Conservation (phyloP, 2,888 invertebrate genomes). For the Euspilapteryx auroguttella region DNA sequence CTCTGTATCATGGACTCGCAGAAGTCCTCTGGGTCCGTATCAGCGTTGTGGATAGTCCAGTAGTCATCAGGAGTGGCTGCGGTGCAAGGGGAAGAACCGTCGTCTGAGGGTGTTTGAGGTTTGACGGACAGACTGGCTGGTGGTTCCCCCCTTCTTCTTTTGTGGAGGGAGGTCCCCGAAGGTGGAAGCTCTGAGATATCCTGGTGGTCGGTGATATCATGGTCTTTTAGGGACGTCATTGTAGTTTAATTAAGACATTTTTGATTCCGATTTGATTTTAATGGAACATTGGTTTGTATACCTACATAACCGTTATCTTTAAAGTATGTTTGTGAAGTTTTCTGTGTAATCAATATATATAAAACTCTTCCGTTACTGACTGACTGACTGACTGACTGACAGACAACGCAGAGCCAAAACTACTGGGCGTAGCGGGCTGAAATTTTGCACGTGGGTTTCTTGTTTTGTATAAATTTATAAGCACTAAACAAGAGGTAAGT, state of each 20-base stretch:
- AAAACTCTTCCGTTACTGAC: too few species aligned
- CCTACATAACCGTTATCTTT: too few species aligned
- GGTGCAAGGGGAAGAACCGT: conserved; percentile 45
- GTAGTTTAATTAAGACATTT: conserved; percentile 39
- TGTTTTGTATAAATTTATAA: too few species aligned
- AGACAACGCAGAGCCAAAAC: too few species aligned
- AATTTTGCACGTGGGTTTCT: too few species aligned
- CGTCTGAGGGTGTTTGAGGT: conserved; percentile 38
- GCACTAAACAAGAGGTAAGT: too few species aligned
- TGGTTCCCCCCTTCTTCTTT: conserved; percentile 41
- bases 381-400: too few species aligned
- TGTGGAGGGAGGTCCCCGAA: conserved; percentile 41
- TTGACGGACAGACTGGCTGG: conserved; percentile 40
- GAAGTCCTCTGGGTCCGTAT: conserved; percentile 28
- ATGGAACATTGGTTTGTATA: too few species aligned
- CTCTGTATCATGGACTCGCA: conserved; percentile 43
- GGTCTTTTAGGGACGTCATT: conserved; percentile 24
- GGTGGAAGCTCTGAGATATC: conserved; percentile 34
- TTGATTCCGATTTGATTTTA: too few species aligned
- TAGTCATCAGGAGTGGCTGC: conserved; percentile 35
- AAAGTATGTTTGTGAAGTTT: too few species aligned
- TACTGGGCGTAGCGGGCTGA: too few species aligned
- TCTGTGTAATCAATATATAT: too few species aligned
- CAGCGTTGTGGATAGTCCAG: conserved; percentile 23
- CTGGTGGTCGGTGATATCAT: conserved; percentile 15